Percentiles rank a stretch among this genome's conserved stretches.
These are phyloP conservation scores for Nomada goodeniana DNA, from an alignment of 2,888 invertebrate species.

Conservation along the genomic window DNA sequence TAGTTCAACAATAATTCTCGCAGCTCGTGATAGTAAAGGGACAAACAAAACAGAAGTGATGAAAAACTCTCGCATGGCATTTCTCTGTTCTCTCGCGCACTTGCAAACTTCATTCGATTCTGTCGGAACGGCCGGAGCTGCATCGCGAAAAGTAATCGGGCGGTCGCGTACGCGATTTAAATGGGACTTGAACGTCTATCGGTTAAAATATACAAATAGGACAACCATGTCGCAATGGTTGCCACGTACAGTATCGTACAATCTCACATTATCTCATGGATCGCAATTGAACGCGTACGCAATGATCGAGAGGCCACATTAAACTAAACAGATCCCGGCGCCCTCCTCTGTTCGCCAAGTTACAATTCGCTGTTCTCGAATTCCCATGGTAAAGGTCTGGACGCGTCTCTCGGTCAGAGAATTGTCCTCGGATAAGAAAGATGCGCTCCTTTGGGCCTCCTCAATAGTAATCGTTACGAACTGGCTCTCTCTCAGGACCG, in stretches of 20 bases:
- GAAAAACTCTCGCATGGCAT: constrained; percentile 12
- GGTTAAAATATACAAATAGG: constrained; percentile 45
- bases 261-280: background rate
- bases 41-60: constrained; percentile 29
- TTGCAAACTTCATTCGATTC: background rate
- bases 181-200: constrained; percentile 34
- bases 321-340: constrained; percentile 27
- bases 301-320: constrained; percentile 22
- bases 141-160: constrained; percentile 13
- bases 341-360: background rate
- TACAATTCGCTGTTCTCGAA: constrained; percentile 20
- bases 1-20: background rate
- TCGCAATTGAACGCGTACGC: constrained; percentile 1
- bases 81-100: background rate
- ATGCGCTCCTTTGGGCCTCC: constrained; percentile 4
- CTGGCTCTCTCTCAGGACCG: constrained; percentile 25
- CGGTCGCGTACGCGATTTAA: constrained; percentile 19
- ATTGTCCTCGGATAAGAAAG: constrained; percentile 16
- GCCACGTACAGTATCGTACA: background rate
- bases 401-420: background rate
- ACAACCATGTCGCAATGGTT: constrained; percentile 18
- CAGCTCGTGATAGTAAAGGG: background rate
- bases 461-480: constrained; percentile 23
- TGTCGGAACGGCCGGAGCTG: background rate
- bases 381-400: background rate